Conservation (phyloP, 2,888 invertebrate genomes). For the Reticulitermes lucifugus region DNA sequence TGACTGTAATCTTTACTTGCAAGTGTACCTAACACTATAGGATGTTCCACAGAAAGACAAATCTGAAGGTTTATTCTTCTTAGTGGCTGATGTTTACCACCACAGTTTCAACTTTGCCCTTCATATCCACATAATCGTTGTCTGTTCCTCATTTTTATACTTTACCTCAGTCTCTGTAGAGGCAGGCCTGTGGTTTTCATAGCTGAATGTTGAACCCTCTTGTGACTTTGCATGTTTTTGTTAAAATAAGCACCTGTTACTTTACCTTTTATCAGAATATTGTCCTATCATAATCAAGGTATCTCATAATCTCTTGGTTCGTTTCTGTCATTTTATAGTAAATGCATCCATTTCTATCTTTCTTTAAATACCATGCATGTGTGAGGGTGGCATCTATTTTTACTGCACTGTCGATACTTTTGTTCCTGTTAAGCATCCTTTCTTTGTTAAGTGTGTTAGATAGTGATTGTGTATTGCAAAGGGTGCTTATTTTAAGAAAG, state of each 20-base stretch:
- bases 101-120: too few relatives aligned
- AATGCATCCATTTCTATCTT: not conserved
- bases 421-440: not conserved
- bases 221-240: constrained; percentile 43
- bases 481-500: constrained; percentile 47
- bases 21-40: too few relatives aligned
- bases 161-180: not conserved
- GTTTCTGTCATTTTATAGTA: constrained; percentile 65
- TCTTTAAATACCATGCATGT: not conserved
- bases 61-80: too few relatives aligned
- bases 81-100: too few relatives aligned
- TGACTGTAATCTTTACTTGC: too few relatives aligned
- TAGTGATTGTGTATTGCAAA: constrained; percentile 37
- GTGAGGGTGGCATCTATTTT: not conserved
- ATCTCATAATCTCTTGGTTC: constrained; percentile 5
- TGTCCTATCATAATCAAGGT: not conserved
- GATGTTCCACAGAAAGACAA: too few relatives aligned
- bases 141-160: not conserved
- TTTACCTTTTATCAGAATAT: not conserved
- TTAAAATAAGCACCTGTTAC: constrained; percentile 51
- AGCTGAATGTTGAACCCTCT: constrained; percentile 2
- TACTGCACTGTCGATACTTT: not conserved
- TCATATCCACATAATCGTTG: too few relatives aligned
- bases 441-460: not conserved
- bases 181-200: not conserved